Percentiles rank a stretch among this genome's conserved stretches.
phyloP scores from a whole-genome alignment of 2,113 vertebrate species.

The Pteronura brasiliensis region DNA sequence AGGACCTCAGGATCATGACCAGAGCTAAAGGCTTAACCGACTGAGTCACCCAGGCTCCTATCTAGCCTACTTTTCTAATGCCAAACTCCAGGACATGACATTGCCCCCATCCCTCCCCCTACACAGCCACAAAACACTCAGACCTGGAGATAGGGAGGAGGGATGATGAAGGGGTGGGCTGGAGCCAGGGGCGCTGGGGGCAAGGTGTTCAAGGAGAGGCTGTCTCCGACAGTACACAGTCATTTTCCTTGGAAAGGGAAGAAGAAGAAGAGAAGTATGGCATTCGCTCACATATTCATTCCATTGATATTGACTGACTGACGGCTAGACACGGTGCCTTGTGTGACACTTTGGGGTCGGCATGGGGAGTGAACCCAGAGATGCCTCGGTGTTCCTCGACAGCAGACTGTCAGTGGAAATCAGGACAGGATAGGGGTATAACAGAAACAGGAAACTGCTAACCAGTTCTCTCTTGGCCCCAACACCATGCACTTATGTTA shows the following conservation, averaged over 20 bases:
- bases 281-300: not conserved
- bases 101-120: rapidly evolving
- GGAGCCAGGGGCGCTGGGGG: not conserved
- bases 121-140: not conserved
- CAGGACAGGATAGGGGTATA: not conserved
- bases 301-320: not conserved
- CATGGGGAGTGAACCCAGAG: not conserved
- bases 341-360: not conserved
- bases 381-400: not conserved
- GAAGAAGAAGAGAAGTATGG: not conserved
- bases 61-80: not conserved
- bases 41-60: not conserved
- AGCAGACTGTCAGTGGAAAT: not conserved
- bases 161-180: not conserved
- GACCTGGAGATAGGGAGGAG: not conserved
- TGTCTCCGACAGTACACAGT: not conserved
- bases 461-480: not conserved
- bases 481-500: not conserved
- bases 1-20: not conserved
- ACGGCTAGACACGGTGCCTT: not conserved
- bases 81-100: not conserved
- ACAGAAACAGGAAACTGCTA: not conserved
- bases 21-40: not conserved
- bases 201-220: not conserved
- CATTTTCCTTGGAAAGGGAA: not conserved